A percentile compares a stretch with the other conserved stretches of the same genome.
phyloP scores from a whole-genome alignment of 53 echinoderm and acorn worm species.

The Temnopleurus reevesii region DNA sequence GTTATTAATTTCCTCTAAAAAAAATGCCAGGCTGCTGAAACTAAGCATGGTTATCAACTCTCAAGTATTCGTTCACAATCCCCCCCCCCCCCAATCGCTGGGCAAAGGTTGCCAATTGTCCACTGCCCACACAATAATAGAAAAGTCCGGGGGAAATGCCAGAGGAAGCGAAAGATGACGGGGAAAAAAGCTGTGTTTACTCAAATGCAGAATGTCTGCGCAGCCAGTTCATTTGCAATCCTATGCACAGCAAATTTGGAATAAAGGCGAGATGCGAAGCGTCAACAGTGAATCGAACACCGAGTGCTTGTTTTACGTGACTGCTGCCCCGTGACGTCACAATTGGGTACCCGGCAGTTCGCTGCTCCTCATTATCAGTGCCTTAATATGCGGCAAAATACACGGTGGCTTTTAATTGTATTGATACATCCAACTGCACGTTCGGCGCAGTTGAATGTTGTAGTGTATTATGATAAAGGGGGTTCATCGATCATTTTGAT shows the following conservation, averaged over 20 bases:
- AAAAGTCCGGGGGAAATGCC: not conserved
- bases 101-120: not conserved
- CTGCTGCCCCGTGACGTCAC: constrained; percentile 40
- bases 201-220: constrained; percentile 44
- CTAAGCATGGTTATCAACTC: not conserved
- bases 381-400: constrained; percentile 45
- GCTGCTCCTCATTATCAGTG: constrained; percentile 14
- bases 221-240: constrained; percentile 36
- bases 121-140: not conserved
- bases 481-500: constrained; percentile 42
- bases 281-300: constrained; percentile 7
- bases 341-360: not conserved
- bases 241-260: constrained; percentile 54
- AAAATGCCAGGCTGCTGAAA: not conserved
- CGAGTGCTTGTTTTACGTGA: constrained; percentile 54
- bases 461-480: not conserved
- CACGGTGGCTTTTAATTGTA: constrained; percentile 20
- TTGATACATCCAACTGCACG: constrained; percentile 37
- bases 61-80: not conserved
- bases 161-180: not conserved
- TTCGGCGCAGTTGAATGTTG: not conserved
- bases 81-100: not conserved
- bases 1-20: not conserved
- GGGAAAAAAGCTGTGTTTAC: constrained; percentile 19
- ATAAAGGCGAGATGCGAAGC: constrained; percentile 39